Percentiles rank a stretch among this genome's conserved stretches.
Conservation (phyloP, 2,113 vertebrate genomes). For the Ctenodactylus gundi region DNA sequence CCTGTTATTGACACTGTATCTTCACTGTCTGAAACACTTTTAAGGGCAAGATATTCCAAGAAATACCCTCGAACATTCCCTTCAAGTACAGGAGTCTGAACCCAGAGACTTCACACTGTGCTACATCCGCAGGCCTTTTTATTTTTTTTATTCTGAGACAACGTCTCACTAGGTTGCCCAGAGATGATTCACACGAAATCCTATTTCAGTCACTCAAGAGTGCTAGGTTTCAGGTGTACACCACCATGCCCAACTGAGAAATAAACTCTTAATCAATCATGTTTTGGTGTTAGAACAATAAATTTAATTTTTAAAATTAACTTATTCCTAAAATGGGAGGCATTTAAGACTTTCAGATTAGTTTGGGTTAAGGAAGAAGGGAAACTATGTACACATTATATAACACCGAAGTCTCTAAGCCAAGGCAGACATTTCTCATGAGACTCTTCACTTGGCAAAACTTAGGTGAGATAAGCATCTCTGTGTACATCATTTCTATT, state of each 20-base stretch:
- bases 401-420: neutral
- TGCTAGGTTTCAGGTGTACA: neutral
- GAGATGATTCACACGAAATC: neutral
- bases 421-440: neutral
- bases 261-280: neutral
- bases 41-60: neutral
- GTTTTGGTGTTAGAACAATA: neutral
- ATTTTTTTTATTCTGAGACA: neutral
- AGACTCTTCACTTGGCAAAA: neutral
- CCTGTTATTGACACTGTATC: neutral
- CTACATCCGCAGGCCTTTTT: neutral
- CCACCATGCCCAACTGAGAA: neutral
- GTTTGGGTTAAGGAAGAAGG: neutral
- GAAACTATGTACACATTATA: neutral
- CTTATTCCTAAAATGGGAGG: neutral
- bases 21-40: neutral
- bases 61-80: neutral
- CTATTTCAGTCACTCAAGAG: neutral
- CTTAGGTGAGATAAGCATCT: neutral
- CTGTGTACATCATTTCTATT: neutral
- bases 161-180: neutral
- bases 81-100: neutral
- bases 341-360: neutral
- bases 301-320: neutral
- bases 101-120: neutral